Evolutionary conservation across 2,888 invertebrate species (phyloP), one percentile per base, ranked within the genome.

Genomic region (Neocrepidodera transversa): DNA sequence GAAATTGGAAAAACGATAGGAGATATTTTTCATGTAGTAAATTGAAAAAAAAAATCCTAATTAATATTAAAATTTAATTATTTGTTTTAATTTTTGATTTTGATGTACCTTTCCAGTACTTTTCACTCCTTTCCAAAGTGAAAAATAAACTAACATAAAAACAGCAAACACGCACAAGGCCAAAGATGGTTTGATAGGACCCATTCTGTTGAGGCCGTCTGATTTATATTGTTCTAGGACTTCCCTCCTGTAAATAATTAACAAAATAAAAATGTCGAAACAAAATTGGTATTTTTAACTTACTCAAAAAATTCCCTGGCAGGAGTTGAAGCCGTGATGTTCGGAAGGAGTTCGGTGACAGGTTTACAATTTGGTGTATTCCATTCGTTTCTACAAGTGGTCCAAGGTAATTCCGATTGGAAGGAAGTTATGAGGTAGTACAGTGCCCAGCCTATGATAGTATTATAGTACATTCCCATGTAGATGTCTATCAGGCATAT

Each of bases 381-480:
- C 95, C 95, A 95, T 11, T 85, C 80, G 78, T 95, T 93, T 76
- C 87, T 85, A 78, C 95, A 95, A 66, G 87, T 87, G 53, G 92
- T 91, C 95, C 95, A 95, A 0, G 95, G 95, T 50, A 95, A 84
- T 75, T 87, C 87, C 0, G 85, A 85, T 76, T 87, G 87, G 80
- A 93, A 90, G 67, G 93, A 93, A 10, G 91, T 91, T 70, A 93
- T 85, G 67, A 94, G 84, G 81, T 94, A 95, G 82, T 94, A 95
- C 52, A 95, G 90, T 40, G 95, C 95, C 94, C 96, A 96, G 43
- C 95, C 94, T 74, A 97, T 96, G 79, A 97, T 93, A 47, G 96
- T 95, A 82, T 97, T 97, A 84, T 97, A 97, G 82, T 95, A 96
- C 91, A 96, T 96, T 70, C 93, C 93, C 88, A 91, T 91, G 83